Evolutionary conservation across 1,140 invertebrate species (phyloP), one percentile per base, ranked within the genome.

Genomic region (Pogonomyrmex californicus): DNA sequence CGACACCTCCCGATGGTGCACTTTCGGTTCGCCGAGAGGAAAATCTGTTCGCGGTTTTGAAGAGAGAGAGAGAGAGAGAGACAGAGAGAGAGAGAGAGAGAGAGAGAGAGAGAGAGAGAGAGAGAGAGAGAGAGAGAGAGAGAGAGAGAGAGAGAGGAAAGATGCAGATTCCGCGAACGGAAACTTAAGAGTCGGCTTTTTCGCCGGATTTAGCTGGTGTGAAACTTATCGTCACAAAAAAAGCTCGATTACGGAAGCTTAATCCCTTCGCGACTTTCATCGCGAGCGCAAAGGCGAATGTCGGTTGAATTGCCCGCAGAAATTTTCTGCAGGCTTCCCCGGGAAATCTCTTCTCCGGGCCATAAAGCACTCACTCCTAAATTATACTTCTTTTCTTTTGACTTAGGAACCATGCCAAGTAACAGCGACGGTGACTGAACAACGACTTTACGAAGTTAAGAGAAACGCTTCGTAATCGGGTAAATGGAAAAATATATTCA

Each of bases 181-280:
- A 30, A 73, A 83, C 68, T 73, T 73, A 60, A 83, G 33, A 83
- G 56, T 36, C 54, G 51, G 41, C 30, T 73, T 73, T 83, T 47
- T 60, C 6, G 54, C 2, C 51, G 66, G 54, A 58, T 82, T 83
- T 83, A 38, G 41, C 41, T 41, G 33, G 56, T 30, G 66, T 36
- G 17, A 12, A 73, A 82, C 38, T 82, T 73, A 82, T 60, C 65
- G 79, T 51, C 54, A 54, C 41, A 82, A 47, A 81, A 56, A 82
- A 83, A 38, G 51, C 66, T 83, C 68, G 79, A 83, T 83, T 73
- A 60, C 51, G 17, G 79, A 38, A 83, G 41, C 68, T 83, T 73
- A 73, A 83, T 83, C 68, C 41, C 54, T 41, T 54, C 38, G 78
- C 51, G 78, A 68, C 49, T 51, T 36, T 30, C 54, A 36, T 56